Evolutionary conservation across 30 jellyfish, hydroid and myxozoan species (phyloP), one percentile per base, ranked within the genome.

Genomic region (Phacellophora camtschatica): DNA sequence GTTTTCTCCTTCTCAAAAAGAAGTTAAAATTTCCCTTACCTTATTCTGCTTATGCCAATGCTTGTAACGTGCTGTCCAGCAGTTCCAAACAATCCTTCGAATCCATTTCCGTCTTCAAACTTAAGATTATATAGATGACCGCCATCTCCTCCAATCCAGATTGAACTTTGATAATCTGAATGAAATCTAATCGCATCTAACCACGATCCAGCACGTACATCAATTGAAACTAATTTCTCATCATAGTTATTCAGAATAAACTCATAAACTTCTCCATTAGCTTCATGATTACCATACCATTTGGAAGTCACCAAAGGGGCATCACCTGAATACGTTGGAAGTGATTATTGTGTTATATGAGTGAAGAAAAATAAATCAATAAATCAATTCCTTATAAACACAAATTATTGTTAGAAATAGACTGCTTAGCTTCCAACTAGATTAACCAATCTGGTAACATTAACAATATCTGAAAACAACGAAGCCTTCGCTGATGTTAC

Each of bases 141-240:
- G 13, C 98, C 98, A 18, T 64, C 27, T n/a, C 98, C 98, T 2
- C 98, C 98, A 35, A 85, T 28, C 96, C 95, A 92, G 42, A 42
- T 62, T 0, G 95, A 66, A 36, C 97, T 85, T 43, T 79, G 48
- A 9, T 46, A 66, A 49, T 71, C 53, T 13, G 96, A 48, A 48
- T 66, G 77, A 50, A 92, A 16, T 42, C 87, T 96, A 54, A 92
- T 71, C 24, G 93, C 96, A 58, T 92, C 98, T 4, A 92, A 70
- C 98, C 98, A 92, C 25, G 79, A 89, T 13, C 96, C 98, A 37
- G 96, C 84, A 4, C 96, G 83, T 1, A 92, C 84, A 41, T 80
- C 90, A 15, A 92, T 56, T 28, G 95, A 43, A 31, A 59, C 42
- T 5, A 92, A 54, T 22, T 31, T 61, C 64, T 92, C 98, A n/a